Evolutionary conservation across 1,140 invertebrate species (phyloP).

Genomic region (Cyrtorhinus lividipennis): DNA sequence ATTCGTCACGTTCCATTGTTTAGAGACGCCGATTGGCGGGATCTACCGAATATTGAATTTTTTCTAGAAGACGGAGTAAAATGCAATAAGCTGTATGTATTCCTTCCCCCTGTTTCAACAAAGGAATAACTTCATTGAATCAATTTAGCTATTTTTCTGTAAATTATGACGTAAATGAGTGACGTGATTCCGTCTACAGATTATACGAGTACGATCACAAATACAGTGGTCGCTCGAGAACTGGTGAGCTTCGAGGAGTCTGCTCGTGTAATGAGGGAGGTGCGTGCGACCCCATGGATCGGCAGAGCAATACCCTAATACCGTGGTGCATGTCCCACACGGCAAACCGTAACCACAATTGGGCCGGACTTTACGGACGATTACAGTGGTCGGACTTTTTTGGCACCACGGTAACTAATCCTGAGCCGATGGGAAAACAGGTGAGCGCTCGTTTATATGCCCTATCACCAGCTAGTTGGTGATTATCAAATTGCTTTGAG

Average conservation of each 20-base stretch:
- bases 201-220: too few relatives aligned
- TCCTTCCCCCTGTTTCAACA: too few relatives aligned
- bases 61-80: constrained; percentile 50
- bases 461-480: too few relatives aligned
- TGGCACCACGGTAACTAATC: constrained; percentile 73
- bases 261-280: constrained; percentile 54
- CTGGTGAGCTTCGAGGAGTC: constrained; percentile 53
- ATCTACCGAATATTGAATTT: constrained; percentile 67
- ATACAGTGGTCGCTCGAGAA: too few relatives aligned
- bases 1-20: constrained; percentile 59
- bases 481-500: too few relatives aligned
- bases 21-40: constrained; percentile 72
- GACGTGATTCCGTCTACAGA: too few relatives aligned
- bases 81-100: constrained; percentile 45
- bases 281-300: constrained; percentile 52
- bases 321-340: constrained; percentile 86
- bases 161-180: too few relatives aligned
- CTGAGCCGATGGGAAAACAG: constrained; percentile 84
- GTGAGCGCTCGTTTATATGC: too few relatives aligned
- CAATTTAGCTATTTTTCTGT: too few relatives aligned
- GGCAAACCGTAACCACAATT: constrained; percentile 71
- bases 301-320: constrained; percentile 71
- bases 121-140: too few relatives aligned
- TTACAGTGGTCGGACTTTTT: constrained; percentile 77
- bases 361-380: constrained; percentile 57